Base-by-base conservation (phyloP, 2,888 invertebrate genomes). In the Amphipyra berbera region DNA sequence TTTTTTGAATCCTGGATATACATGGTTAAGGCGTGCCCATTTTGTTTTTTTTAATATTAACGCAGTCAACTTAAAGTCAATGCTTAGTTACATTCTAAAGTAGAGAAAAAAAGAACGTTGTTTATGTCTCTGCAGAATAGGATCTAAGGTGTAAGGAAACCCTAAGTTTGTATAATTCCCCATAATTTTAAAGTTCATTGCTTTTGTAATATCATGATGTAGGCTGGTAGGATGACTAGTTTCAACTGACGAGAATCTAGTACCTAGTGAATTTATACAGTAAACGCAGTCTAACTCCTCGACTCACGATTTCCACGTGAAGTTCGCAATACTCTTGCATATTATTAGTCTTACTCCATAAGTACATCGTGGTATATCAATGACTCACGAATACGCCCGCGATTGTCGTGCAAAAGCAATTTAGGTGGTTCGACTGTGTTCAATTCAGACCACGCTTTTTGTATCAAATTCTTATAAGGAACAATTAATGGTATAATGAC, bases 381-480 rank as follows among this genome's bases (percentile, higher is more conserved):
- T 55, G 63, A 60, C 35, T 61, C 71, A 68, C 53, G 60, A 57
- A 49, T 61, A 56, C 59, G 57, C 77, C 71, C 55, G 45, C 52
- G 44, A 55, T 58, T 66, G 57, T 66, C 60, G 57, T 56, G 61
- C 56, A 41, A 15, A 55, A 57, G 56, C 61, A 37, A 78, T 71
- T 65, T 55, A 30, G 33, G 44, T n/a, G n/a, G n/a, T n/a, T 55
- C 7, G 40, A 42, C 42, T 48, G 47, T 70, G 63, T 79, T 57
- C 62, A 63, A 59, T 63, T 61, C 57, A 44, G 2, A 45, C 35
- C 52, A 58, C 59, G 35, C 38, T 58, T 79, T 71, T 58, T 63
- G 14, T 62, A 60, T 27, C 37, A 14, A 57, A 47, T 38, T 65
- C 59, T 55, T 66, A 13, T 78, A 71, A 8, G 72, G 66, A 49